A percentile compares a stretch with the other conserved stretches of the same genome.
Conservation (phyloP, 2,113 vertebrate species). For the Cichladusa arquata region DNA sequence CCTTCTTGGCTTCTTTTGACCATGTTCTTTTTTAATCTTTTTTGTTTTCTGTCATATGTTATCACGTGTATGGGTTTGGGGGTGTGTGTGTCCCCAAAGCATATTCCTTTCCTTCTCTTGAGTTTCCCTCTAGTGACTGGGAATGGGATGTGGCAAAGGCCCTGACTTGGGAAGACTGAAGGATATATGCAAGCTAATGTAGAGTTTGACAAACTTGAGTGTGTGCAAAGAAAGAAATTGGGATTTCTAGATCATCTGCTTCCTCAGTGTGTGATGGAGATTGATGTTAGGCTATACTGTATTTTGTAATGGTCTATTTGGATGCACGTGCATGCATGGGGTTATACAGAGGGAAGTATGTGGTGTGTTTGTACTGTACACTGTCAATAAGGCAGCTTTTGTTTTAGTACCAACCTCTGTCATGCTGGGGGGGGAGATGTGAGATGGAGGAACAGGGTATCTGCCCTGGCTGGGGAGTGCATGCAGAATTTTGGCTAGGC, state of each 20-base stretch:
- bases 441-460: background rate
- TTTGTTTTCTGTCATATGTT: background rate
- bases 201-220: background rate
- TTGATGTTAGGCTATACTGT: background rate
- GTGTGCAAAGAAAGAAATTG: background rate
- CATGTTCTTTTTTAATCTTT: background rate
- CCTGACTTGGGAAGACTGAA: accelerated
- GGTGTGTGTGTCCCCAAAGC: background rate
- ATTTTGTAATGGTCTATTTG: background rate
- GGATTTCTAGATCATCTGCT: background rate
- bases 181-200: background rate
- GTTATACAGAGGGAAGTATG: background rate
- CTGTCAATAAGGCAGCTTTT: background rate
- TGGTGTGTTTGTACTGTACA: background rate
- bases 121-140: background rate
- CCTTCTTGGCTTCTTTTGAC: background rate
- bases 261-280: background rate
- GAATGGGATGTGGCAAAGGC: background rate
- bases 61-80: accelerated
- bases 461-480: background rate
- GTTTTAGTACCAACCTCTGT: background rate
- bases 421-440: accelerated
- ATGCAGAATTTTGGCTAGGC: background rate
- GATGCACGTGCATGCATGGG: accelerated
- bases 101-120: background rate